Evolutionary conservation across 2,888 invertebrate species (phyloP).

Genomic region (Cheiracanthium punctorium): DNA sequence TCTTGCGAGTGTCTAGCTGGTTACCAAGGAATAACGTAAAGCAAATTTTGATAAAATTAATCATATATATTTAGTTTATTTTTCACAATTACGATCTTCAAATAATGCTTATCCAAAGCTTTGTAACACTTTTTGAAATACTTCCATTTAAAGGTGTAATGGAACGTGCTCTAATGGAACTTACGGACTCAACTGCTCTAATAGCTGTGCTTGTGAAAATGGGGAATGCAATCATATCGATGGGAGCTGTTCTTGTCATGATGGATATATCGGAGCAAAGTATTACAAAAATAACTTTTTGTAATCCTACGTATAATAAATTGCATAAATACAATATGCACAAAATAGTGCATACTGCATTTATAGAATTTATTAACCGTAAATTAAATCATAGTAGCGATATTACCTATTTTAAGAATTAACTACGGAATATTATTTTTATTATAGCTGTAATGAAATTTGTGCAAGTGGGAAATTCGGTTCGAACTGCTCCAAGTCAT

Average conservation of each 20-base stretch:
- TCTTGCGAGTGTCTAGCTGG: conserved; percentile 29
- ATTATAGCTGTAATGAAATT: neutral
- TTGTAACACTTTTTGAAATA: neutral
- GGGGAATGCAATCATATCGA: conserved; percentile 27
- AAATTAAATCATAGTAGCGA: too few relatives aligned
- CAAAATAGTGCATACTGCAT: too few relatives aligned
- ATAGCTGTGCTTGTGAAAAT: conserved; percentile 27
- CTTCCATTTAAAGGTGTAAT: neutral
- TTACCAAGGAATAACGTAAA: conserved; percentile 25
- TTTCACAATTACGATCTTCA: neutral
- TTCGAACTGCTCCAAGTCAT: neutral
- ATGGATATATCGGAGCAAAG: conserved; percentile 33
- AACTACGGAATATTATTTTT: neutral
- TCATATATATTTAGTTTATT: neutral
- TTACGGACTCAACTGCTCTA: conserved; percentile 19
- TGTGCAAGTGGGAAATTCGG: neutral
- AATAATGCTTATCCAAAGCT: too few relatives aligned
- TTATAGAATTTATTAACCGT: too few relatives aligned
- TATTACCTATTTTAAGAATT: neutral
- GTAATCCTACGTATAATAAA: too few relatives aligned
- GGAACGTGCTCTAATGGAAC: conserved; percentile 1
- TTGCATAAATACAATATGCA: too few relatives aligned
- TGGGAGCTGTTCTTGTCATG: conserved; percentile 30
- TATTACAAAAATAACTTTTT: too few relatives aligned
- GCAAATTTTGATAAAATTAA: neutral